These are phyloP conservation scores for Ranitomeya variabilis DNA, from an alignment of 2,113 vertebrate genomes.

Conservation along the genomic window DNA sequence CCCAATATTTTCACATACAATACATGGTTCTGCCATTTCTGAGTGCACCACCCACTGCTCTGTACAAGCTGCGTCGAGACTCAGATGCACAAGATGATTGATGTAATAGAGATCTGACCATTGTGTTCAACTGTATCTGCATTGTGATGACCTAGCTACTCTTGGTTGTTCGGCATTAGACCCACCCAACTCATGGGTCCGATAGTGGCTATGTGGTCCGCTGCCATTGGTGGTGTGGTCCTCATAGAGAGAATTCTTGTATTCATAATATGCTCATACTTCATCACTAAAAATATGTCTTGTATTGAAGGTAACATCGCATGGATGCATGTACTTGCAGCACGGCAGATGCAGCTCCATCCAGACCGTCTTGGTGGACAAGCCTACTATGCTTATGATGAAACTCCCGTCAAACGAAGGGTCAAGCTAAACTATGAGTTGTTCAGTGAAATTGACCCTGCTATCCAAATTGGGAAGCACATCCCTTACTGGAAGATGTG, in stretches of 20 bases:
- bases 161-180: too few species aligned
- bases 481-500: constrained; percentile 66
- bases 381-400: constrained; percentile 58
- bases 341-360: constrained; percentile 60
- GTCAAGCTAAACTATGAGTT: constrained; percentile 55
- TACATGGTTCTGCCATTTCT: too few species aligned
- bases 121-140: too few species aligned
- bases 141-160: too few species aligned
- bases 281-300: background rate
- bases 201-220: too few species aligned
- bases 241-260: background rate
- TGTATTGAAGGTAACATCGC: constrained; percentile 60
- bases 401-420: constrained; percentile 43
- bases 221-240: too few species aligned
- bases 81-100: too few species aligned
- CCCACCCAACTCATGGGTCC: too few species aligned
- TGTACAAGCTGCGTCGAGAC: too few species aligned
- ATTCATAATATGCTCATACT: background rate
- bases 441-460: constrained; percentile 48
- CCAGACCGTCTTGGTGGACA: constrained; percentile 55
- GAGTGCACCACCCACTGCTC: too few species aligned
- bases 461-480: constrained; percentile 45
- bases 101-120: too few species aligned
- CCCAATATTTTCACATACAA: too few species aligned
- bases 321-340: constrained; percentile 65